Percentiles rank a stretch among this genome's conserved stretches.
These are phyloP conservation scores for Tetanocera ferruginea DNA, from an alignment of 2,888 invertebrate genomes.

Conservation along the genomic window DNA sequence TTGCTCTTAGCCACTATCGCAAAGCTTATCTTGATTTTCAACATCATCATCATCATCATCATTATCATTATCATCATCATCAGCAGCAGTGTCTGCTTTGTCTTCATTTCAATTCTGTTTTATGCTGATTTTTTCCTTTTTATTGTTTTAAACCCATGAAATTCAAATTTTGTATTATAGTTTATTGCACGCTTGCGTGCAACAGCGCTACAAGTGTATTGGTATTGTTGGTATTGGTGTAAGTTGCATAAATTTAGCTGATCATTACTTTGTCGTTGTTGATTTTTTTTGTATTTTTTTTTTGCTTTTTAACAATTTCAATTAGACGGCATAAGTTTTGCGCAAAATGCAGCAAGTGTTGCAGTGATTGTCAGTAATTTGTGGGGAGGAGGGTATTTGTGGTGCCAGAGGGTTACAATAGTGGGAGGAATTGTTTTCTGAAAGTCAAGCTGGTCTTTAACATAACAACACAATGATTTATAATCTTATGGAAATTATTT, in stretches of 20 bases:
- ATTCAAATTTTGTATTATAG: slow-evolving; percentile 22
- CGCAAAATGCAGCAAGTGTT: not conserved
- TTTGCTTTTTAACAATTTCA: slow-evolving; percentile 17
- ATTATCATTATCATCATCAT: not conserved
- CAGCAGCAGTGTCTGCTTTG: not conserved
- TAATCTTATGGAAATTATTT: slow-evolving; percentile 6
- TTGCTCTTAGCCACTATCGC: not conserved
- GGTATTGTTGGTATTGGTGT: not conserved
- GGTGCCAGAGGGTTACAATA: not conserved
- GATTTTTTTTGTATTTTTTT: not conserved
- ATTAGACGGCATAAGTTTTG: slow-evolving; percentile 13
- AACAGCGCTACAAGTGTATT: not conserved
- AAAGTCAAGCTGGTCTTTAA: not conserved
- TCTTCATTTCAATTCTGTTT: not conserved
- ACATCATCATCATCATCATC: not conserved
- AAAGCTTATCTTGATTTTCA: not conserved
- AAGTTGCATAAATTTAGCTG: slow-evolving; percentile 13
- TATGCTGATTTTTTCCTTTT: slow-evolving; percentile 30
- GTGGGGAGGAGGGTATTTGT: not conserved
- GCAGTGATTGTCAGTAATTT: not conserved
- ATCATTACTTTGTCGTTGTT: not conserved
- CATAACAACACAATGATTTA: slow-evolving; percentile 26
- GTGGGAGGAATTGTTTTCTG: not conserved
- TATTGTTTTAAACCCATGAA: slow-evolving; percentile 28
- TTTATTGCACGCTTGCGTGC: slow-evolving; percentile 33